Base-by-base conservation (phyloP, 2,797 vertebrate species). In the Pangasius larnaudii region DNA sequence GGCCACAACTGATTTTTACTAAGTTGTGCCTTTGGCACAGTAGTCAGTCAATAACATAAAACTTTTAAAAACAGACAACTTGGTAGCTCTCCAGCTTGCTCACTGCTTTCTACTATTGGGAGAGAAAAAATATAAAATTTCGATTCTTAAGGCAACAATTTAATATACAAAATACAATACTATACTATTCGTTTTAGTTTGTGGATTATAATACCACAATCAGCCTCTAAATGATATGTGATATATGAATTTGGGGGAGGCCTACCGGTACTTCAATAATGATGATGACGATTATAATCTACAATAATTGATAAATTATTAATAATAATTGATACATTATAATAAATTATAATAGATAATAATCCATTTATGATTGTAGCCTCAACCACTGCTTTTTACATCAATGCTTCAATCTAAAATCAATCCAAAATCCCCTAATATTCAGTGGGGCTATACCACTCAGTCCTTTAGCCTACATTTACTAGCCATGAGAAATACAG, bases 401-500 rank as follows among this genome's bases (percentile, higher is more conserved):
- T 49, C 19, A 27, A n/a, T 82, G 58, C 39, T 63, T 42, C 3
- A 36, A 59, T 59, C 53, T 5, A 81, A 81, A 61, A 42, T 82
- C 1, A 5, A 30, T 65, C 6, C n/a, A 65, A n/a, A 81, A 24
- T 33, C 11, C 14, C 9, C 16, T 36, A 22, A 51, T 71, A 56
- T 27, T 85, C 71, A 71, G n/a, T 84, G 42, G 24, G 8, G 14
- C 14, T 63, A 33, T 82, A 39, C 22, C 13, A 24, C 18, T 59
- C 39, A n/a, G 58, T 63, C 6, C 8, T 63, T 63, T 63, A 46
- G 58, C 36, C 30, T 72, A 27, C 11, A 74, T 58, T 72, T 85
- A 72, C 49, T 74, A 58, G 49, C 84, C 22, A 85, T 72, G 49
- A 56, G 22, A 84, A 84, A 85, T 72, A 72, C 65, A 71, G 27